Base-by-base conservation (phyloP, 2,113 vertebrate genomes). In the Nanorana parkeri region DNA sequence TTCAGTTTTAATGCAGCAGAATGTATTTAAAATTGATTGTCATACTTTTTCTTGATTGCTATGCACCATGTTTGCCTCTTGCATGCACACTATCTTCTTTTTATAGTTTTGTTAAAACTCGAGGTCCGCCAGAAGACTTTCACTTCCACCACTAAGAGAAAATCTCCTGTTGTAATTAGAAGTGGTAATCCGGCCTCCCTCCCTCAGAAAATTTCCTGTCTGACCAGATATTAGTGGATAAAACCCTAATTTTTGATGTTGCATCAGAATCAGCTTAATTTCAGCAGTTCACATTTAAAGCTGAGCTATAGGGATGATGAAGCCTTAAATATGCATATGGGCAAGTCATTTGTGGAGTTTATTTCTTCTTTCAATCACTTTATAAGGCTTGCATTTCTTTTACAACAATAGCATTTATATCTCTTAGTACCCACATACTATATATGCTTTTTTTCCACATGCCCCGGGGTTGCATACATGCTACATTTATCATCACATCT, bases 221-320 rank as follows among this genome's bases (percentile, higher is more conserved):
- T 16, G 0, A 84, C 84, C 77, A 90, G 89, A 90, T 91, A 90
- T 89, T 90, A 89, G 86, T 89, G 87, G 89, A 91, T 91, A 92
- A 92, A 91, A 81, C 88, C 88, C 85, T 89, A 93, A 90, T 92
- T 91, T 91, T 89, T 91, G 84, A 91, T 82, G 85, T 90, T 87
- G 86, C 84, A 85, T 87, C 87, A 86, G 88, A 93, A 91, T 93
- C 91, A 90, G 89, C 90, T 92, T 94, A 92, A 92, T 92, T 93
- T 91, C 86, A 85, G 89, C 86, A 89, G 88, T 88, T 92, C 88
- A 89, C 63, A 15, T 87, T 75, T 84, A 76, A 85, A 86, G 77
- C 82, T 87, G 85, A 85, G 87, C 85, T 81, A 81, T 68, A 47
- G 80, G 84, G 86, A 91, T 93, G 88, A 92, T 75, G 72, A 91